A percentile compares a stretch with the other conserved stretches of the same genome.
Conservation (phyloP, 1,140 invertebrate genomes). For the Drosophila pandora region DNA sequence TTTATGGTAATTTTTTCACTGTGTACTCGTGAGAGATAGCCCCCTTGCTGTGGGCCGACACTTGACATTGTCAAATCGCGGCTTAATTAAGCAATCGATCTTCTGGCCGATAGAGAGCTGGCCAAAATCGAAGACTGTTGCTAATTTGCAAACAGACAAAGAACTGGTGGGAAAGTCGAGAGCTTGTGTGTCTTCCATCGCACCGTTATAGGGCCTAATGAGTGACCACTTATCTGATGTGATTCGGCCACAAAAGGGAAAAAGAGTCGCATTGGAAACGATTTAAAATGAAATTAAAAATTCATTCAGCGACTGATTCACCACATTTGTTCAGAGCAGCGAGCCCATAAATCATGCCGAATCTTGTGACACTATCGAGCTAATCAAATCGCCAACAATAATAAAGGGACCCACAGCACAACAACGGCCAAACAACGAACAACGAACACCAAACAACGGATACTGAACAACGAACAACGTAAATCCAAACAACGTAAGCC, state of each 20-base stretch:
- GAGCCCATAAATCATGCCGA: conserved; percentile 78
- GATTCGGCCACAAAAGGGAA: conserved; percentile 22
- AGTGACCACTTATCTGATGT: conserved; percentile 71
- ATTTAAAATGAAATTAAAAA: conserved; percentile 76
- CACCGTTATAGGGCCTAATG: conserved; percentile 75
- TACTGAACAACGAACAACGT: conserved; percentile 15
- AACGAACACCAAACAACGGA: neutral
- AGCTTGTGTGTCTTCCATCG: conserved; percentile 35
- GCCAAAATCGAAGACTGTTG: conserved; percentile 36
- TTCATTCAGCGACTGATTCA: conserved; percentile 54
- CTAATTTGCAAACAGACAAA: conserved; percentile 67
- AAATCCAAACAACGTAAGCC: conserved; percentile 23
- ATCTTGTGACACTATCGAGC: conserved; percentile 82
- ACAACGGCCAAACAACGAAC: conserved; percentile 21
- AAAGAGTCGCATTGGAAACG: conserved; percentile 46
- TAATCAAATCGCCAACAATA: conserved; percentile 82
- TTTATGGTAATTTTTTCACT: conserved; percentile 8
- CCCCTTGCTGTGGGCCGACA: conserved; percentile 66
- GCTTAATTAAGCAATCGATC: conserved; percentile 82
- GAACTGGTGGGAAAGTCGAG: conserved; percentile 64
- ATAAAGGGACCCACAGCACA: conserved; percentile 40
- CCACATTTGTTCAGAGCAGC: conserved; percentile 39
- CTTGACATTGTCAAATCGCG: conserved; percentile 79
- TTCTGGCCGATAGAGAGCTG: conserved; percentile 27
- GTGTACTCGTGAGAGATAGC: conserved; percentile 64